Evolutionary conservation across 2,113 vertebrate genomes (phyloP), one percentile per base, ranked within the genome.

Genomic region (Neotoma lepida): DNA sequence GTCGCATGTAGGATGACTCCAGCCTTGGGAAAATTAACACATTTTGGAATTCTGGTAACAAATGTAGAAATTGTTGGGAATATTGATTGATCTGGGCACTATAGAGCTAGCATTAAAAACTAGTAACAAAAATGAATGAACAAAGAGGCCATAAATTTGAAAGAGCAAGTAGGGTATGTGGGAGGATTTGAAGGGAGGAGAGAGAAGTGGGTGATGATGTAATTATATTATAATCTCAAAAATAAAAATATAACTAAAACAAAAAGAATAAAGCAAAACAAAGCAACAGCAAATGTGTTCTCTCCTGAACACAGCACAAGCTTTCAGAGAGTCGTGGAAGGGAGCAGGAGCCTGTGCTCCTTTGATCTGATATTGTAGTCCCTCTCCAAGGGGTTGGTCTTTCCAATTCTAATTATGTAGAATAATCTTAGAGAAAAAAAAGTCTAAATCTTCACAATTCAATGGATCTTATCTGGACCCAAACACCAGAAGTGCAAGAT

Each of bases 341-440:
- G 33, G 92, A 63, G 28, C 56, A 77, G 3, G 24, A 76, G 10
- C 24, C 12, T 26, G 26, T 77, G 73, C 1, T n/a, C 70, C 4
- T 96, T 93, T 95, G 49, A 91, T 86, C 84, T 96, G 9, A 17
- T 24, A 91, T 94, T 95, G 89, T 77, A 86, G 15, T 54, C 5
- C 2, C 46, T 93, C 77, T 86, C 58, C 49, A 78, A 51, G 61
- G 30, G 74, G 66, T 86, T 78, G 54, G 28, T 73, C 66, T 91
- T 96, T 89, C 86, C 39, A 74, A 84, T 66, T 93, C n/a, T 41
- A 80, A 51, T 78, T 24, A 13, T 56, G 20, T 56, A 17, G 33
- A 54, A 24, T 56, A 56, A 56, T 88, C 68, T 71, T 82, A 2
- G 3, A 44, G 44, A 46, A 9, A 89, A 70, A 89, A 70, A 89